Evolutionary conservation across 1,140 invertebrate species (phyloP), one percentile per base, ranked within the genome.

Genomic region (Heliconius himera): DNA sequence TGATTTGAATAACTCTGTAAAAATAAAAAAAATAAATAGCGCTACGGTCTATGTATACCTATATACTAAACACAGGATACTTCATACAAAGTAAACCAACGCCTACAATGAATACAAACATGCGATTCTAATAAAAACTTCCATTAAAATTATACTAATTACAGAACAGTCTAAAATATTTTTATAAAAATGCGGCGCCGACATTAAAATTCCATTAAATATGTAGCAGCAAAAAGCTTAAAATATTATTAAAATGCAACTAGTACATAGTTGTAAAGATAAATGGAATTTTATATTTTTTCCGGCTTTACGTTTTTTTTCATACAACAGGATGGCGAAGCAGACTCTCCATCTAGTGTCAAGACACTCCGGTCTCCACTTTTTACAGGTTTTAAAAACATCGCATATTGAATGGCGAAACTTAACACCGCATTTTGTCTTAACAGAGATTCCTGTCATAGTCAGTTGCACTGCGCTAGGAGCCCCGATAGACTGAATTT

Each of bases 141-240:
- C 26, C 60, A 66, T 66, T 66, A 66, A 66, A 66, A 29, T 29
- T 66, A 29, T 66, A 66, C 22, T 66, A 66, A 66, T 66, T 26
- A 66, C 26, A 13, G 26, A 26, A 22, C 8, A 66, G 16, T 11
- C 22, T 26, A 9, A 66, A 66, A 66, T 66, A 66, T 66, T 66
- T 66, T 66, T 66, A 33, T 33, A 38, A 49, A 66, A 33, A 49
- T 77, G 46, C 16, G 41, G 56, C 41, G 60, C 66, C 46, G 76
- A 75, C 54, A 66, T 75, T 75, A 75, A 75, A 75, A 75, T 75
- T 22, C 74, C 54, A 75, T 75, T 75, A 13, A 26, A 26, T 75
- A 51, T 66, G 38, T 36, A n/a, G 9, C 20, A 74, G 54, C 74
- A 75, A 75, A 75, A 74, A 74, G n/a, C 36, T 75, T 41, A 16